phyloP scores from a whole-genome alignment of 2,888 invertebrate genomes.

The Acleris emargana region DNA sequence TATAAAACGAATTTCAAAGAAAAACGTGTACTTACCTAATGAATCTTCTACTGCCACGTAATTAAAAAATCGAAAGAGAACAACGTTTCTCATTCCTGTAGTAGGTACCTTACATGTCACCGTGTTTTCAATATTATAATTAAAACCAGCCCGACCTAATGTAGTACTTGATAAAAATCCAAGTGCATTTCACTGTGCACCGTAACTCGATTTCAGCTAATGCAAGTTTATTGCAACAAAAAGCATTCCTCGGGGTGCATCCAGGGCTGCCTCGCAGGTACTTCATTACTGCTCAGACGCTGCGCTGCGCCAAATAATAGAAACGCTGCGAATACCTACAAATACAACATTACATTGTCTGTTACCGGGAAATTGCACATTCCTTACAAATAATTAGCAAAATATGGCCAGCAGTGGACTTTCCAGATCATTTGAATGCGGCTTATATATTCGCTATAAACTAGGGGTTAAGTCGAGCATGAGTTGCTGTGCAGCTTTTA shows the following conservation, averaged over 20 bases:
- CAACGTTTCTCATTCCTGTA: too few relatives aligned
- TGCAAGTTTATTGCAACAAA: constrained; percentile 36
- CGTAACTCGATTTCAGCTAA: constrained; percentile 33
- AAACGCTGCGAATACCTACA: constrained; percentile 23
- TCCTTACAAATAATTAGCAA: constrained; percentile 14
- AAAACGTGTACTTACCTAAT: too few relatives aligned
- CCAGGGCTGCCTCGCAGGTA: constrained; percentile 27
- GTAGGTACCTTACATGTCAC: too few relatives aligned
- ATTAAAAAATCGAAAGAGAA: too few relatives aligned
- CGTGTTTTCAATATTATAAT: neutral
- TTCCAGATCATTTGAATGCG: neutral
- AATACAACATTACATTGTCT: constrained; percentile 30
- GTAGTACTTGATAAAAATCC: neutral
- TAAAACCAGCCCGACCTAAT: constrained; percentile 1
- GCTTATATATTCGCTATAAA: neutral
- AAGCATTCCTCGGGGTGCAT: constrained; percentile 33
- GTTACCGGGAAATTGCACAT: constrained; percentile 19
- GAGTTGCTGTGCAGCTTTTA: too few relatives aligned
- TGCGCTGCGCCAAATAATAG: constrained; percentile 29
- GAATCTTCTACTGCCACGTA: too few relatives aligned
- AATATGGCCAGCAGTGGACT: neutral
- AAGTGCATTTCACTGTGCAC: constrained; percentile 16
- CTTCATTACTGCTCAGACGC: constrained; percentile 30
- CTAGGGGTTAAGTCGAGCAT: neutral
- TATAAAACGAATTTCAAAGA: too few relatives aligned